phyloP scores from a whole-genome alignment of 2,888 invertebrate genomes.

The Lasioglossum figueresi region DNA sequence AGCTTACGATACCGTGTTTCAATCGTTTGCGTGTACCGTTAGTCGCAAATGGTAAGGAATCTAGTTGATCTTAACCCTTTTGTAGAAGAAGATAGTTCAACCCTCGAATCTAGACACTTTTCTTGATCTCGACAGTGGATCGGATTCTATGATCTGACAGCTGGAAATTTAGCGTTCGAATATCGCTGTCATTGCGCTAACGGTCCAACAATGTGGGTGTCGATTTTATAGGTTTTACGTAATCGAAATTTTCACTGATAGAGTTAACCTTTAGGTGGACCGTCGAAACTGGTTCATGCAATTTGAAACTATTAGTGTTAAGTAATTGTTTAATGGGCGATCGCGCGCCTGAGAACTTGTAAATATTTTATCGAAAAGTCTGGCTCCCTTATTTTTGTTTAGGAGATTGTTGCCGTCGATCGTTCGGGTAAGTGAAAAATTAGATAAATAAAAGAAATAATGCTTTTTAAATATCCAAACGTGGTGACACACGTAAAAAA shows the following conservation, averaged over 20 bases:
- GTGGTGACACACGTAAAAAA: not conserved
- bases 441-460: too few species aligned
- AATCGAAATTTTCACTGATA: not conserved
- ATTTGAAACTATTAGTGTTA: not conserved
- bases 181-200: not conserved
- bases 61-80: not conserved
- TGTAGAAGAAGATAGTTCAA: not conserved
- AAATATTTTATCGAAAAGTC: not conserved
- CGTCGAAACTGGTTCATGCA: not conserved
- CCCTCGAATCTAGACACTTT: not conserved
- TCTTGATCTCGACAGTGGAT: not conserved
- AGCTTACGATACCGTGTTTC: not conserved
- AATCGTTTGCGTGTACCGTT: not conserved
- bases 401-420: not conserved
- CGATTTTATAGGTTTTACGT: not conserved
- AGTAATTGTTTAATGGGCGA: conserved; percentile 6
- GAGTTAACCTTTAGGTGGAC: not conserved
- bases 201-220: not conserved
- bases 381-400: not conserved
- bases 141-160: not conserved
- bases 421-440: not conserved
- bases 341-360: not conserved
- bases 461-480: not conserved
- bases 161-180: not conserved
- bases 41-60: not conserved